Evolutionary conservation across 1,140 invertebrate species (phyloP), one percentile per base, ranked within the genome.

Genomic region (Ceratina australensis): DNA sequence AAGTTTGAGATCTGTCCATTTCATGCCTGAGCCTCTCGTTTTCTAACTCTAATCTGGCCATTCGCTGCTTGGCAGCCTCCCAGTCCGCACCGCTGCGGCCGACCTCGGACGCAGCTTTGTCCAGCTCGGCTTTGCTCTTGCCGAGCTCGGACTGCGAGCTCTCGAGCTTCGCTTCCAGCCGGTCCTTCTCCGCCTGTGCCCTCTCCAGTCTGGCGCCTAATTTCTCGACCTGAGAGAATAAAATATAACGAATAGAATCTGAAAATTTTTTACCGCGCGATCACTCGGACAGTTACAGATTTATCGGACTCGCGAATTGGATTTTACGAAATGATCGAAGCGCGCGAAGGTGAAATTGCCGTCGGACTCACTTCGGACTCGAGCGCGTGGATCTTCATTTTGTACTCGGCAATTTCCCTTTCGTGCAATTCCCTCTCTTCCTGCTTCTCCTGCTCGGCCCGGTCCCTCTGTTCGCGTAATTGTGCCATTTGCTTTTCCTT

Each of bases 401-500:
- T 99, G 84, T 98, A 97, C 89, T 99, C 98, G 61, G 97, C 97
- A 79, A 98, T 95, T 92, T 98, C 97, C 81, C 98, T 94, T 89
- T 98, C 97, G 88, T 98, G 98, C 0, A 98, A 92, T 88, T 99
- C 98, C 74, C 98, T 94, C 89, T 99, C 98, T 92, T 99, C 98
- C 85, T 97, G 96, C 87, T 98, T 97, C 89, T 99, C 98, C 84
- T 98, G 96, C 93, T 99, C 98, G n/a, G 97, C 97, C 78, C 97
- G 93, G 89, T 99, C 98, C 87, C 98, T 94, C 90, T 98, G 97
- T 87, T 99, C 98, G 83, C 97, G 91, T 75, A 98, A 93, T 92
- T 99, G 97, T 80, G 95, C 94, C 93, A 99, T 98, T 93, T 99
- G 98, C 91, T 98, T 98, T 88, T 99, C 98, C 93, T 99, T 99